These are phyloP conservation scores for Drosophila tani DNA, from an alignment of 1,140 invertebrate genomes.

Conservation along the genomic window DNA sequence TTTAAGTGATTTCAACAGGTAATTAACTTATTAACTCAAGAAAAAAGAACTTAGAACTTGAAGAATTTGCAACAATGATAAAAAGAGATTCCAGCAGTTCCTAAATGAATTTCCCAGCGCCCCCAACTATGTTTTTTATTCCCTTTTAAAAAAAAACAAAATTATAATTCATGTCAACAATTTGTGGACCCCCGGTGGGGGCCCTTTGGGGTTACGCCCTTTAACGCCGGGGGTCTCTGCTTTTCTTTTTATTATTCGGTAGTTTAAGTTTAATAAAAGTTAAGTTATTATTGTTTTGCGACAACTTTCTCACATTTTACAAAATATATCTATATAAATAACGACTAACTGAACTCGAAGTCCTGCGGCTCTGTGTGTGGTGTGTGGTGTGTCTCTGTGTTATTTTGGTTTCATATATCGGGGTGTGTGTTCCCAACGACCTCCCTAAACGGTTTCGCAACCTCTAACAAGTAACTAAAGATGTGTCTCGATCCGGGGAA, in stretches of 20 bases:
- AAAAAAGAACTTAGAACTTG: too few species aligned
- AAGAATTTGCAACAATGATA: too few species aligned
- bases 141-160: neutral
- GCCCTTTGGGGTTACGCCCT: neutral
- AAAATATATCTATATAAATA: conserved; percentile 50
- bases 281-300: conserved; percentile 37
- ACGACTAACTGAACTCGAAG: conserved; percentile 35
- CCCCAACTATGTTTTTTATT: neutral
- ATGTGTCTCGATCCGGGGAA: conserved; percentile 21
- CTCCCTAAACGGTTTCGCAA: conserved; percentile 40
- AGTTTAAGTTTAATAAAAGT: conserved; percentile 24
- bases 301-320: conserved; percentile 41
- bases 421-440: conserved; percentile 1
- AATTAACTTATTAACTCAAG: too few species aligned
- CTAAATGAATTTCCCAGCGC: too few species aligned
- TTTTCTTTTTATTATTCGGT: conserved; percentile 13
- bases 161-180: conserved; percentile 20
- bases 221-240: neutral
- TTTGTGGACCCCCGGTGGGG: neutral
- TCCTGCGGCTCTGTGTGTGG: conserved; percentile 17
- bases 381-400: neutral
- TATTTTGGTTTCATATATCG: conserved; percentile 13
- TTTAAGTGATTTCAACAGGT: too few species aligned
- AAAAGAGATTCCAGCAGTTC: too few species aligned
- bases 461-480: conserved; percentile 29